Evolutionary conservation across 2,888 invertebrate species (phyloP).

Genomic region (Sarcophaga subvicina): DNA sequence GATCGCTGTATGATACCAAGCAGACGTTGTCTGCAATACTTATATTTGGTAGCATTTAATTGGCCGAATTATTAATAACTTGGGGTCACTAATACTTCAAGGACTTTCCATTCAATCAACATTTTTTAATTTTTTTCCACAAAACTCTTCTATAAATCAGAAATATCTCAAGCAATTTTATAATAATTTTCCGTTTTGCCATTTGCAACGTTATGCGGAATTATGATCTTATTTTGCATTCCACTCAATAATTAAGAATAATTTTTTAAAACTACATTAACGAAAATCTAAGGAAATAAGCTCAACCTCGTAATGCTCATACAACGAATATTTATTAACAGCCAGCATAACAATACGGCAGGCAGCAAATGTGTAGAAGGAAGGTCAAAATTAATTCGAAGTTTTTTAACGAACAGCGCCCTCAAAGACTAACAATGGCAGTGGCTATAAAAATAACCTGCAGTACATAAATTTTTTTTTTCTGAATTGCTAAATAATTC

Average conservation of each 20-base stretch:
- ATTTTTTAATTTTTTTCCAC: too few species aligned
- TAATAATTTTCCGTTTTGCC: too few species aligned
- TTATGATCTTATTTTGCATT: not conserved
- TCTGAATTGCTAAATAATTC: not conserved
- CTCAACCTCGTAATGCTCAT: constrained; percentile 2
- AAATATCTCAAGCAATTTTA: too few species aligned
- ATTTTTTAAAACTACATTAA: not conserved
- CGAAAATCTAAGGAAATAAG: constrained; percentile 31
- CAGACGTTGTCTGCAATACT: too few species aligned
- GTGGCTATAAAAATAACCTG: not conserved
- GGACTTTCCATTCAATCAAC: too few species aligned
- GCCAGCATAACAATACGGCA: not conserved
- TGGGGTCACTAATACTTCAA: too few species aligned
- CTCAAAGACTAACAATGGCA: not conserved
- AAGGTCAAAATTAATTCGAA: not conserved
- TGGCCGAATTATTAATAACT: too few species aligned
- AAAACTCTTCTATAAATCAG: too few species aligned
- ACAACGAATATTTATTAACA: constrained; percentile 33
- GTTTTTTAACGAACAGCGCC: not conserved
- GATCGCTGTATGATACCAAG: too few species aligned
- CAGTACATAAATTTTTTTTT: constrained; percentile 10
- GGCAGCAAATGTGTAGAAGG: not conserved
- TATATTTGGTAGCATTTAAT: too few species aligned
- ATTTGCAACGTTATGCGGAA: too few species aligned
- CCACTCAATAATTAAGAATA: not conserved